Conservation (phyloP, 2,797 vertebrate species). For the Sphenopsis melanotis region DNA sequence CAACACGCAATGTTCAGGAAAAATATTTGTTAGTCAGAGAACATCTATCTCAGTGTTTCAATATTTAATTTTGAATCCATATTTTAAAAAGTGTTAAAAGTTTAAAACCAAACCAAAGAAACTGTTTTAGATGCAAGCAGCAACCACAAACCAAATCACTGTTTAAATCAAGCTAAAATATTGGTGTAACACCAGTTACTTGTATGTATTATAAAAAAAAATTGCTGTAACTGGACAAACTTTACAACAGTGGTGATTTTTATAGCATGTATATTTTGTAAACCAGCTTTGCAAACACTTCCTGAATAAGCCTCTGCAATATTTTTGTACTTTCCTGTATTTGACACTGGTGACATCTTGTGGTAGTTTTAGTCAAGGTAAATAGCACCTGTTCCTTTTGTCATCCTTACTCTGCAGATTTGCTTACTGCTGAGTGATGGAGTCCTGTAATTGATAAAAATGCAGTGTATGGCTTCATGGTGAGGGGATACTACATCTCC, state of each 20-base stretch:
- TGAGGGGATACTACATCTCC: background rate
- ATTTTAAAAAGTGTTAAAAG: background rate
- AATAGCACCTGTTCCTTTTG: background rate
- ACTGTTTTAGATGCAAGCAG: background rate
- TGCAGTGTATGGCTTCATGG: background rate
- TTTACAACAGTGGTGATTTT: background rate
- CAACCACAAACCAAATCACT: background rate
- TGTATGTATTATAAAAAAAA: background rate
- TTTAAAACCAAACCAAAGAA: background rate
- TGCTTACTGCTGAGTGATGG: background rate
- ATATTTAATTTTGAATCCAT: background rate
- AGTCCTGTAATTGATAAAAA: background rate
- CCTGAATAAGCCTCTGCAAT: background rate
- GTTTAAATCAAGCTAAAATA: background rate
- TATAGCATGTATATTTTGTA: background rate
- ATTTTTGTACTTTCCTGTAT: background rate
- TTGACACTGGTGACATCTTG: conserved; percentile 20
- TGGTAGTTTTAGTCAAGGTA: background rate
- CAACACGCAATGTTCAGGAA: background rate
- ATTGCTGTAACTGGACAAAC: background rate
- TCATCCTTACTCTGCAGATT: background rate
- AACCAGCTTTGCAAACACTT: background rate
- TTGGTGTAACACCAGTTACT: background rate
- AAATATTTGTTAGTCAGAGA: background rate
- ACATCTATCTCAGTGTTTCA: background rate